Percentiles rank a stretch among this genome's conserved stretches.
phyloP scores from a whole-genome alignment of 2,113 vertebrate species.

The Ailurus styani region DNA sequence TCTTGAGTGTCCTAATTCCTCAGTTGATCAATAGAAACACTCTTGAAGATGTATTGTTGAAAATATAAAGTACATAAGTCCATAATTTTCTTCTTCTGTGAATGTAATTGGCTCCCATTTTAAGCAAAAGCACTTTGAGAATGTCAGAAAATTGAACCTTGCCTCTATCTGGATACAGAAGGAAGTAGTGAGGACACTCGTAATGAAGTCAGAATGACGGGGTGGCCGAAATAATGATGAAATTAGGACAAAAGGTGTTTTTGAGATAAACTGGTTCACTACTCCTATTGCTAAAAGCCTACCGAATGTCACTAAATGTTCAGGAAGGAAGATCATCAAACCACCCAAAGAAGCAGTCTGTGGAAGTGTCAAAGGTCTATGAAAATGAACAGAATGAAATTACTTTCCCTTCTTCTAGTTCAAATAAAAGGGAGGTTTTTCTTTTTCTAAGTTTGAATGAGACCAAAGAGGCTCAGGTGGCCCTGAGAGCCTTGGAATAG shows the following conservation, averaged over 20 bases:
- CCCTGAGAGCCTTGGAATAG: slow-evolving; percentile 18
- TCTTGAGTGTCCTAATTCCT: neutral
- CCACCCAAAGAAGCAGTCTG: neutral
- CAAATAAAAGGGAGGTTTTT: slow-evolving; percentile 30
- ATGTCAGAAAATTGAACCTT: slow-evolving; percentile 20
- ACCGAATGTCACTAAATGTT: slow-evolving; percentile 16
- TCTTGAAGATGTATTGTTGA: slow-evolving; percentile 33
- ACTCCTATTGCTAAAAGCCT: neutral
- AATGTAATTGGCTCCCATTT: slow-evolving; percentile 52
- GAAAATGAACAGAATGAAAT: neutral
- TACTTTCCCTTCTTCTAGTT: neutral
- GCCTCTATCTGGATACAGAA: slow-evolving; percentile 6
- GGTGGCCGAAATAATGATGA: neutral
- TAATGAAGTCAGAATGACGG: slow-evolving; percentile 13
- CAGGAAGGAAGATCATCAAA: slow-evolving; percentile 25
- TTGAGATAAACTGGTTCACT: slow-evolving; percentile 33
- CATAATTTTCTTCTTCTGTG: slow-evolving; percentile 37
- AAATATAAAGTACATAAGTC: slow-evolving; percentile 33
- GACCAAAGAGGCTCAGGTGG: slow-evolving; percentile 42
- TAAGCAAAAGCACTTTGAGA: slow-evolving; percentile 41
- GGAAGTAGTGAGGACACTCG: neutral
- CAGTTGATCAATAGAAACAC: slow-evolving; percentile 47
- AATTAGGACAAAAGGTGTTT: slow-evolving; percentile 29
- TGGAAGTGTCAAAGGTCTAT: neutral
- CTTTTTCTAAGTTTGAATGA: slow-evolving; percentile 29